Conservation (phyloP, 2,797 vertebrate genomes). For the Urosaurus nigricauda region DNA sequence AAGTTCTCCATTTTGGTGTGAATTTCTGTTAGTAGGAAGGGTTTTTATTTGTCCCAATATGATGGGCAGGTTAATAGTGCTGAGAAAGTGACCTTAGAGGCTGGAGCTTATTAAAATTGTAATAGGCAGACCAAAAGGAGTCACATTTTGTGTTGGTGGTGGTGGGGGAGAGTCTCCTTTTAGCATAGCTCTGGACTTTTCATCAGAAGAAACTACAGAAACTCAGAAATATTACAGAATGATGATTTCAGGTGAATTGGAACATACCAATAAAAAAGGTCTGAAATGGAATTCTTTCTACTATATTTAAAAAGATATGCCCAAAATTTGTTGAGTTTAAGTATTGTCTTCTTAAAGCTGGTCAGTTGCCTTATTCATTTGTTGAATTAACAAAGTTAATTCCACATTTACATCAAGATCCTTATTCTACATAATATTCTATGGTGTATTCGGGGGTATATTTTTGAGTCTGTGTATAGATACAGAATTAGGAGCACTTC, state of each 20-base stretch:
- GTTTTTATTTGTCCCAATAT: neutral
- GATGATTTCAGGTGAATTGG: neutral
- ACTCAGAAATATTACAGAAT: neutral
- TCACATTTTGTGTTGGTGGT: neutral
- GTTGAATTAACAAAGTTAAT: neutral
- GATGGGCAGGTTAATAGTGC: neutral
- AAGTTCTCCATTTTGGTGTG: constrained; percentile 15
- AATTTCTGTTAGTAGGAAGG: neutral
- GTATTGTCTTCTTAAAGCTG: neutral
- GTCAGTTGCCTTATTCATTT: rapidly evolving
- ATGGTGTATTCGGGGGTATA: neutral
- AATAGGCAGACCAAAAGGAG: neutral
- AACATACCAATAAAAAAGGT: neutral
- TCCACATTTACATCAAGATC: neutral
- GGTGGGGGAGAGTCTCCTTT: neutral
- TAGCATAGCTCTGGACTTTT: rapidly evolving
- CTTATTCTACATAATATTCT: neutral
- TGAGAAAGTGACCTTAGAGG: constrained; percentile 6
- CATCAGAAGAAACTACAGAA: neutral
- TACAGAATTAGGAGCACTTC: neutral
- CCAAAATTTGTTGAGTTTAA: no score
- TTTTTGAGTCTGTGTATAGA: neutral
- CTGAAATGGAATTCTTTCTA: constrained; percentile 9
- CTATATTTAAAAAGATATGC: neutral
- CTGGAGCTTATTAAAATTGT: constrained; percentile 5